phyloP scores from a whole-genome alignment of 1,140 invertebrate species.

The Ostrea denselamellosa region DNA sequence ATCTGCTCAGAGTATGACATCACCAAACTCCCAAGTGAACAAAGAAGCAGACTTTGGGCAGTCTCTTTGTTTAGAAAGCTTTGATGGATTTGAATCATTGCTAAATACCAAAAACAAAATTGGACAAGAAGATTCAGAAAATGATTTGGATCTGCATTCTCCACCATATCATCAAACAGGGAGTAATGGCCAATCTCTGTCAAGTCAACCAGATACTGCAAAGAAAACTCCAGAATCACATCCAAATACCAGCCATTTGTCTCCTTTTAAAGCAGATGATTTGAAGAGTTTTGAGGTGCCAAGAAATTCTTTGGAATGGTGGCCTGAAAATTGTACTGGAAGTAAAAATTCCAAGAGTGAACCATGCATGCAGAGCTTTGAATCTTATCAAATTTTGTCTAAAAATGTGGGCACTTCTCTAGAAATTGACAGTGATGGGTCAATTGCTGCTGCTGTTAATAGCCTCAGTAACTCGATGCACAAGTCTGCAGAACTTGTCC shows the following conservation, averaged over 20 bases:
- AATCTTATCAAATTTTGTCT: conserved; percentile 1
- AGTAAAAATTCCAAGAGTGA: not conserved
- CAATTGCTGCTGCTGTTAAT: not conserved
- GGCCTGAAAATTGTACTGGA: not conserved
- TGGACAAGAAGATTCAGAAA: not conserved
- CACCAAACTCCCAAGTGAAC: not conserved
- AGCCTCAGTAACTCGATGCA: not conserved
- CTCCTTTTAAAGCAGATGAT: not conserved
- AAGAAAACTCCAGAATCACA: not conserved
- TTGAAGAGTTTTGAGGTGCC: conserved; percentile 30
- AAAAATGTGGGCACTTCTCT: not conserved
- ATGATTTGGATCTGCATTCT: not conserved
- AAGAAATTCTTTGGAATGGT: conserved; percentile 18
- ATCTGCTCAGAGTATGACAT: not conserved
- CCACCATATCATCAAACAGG: not conserved
- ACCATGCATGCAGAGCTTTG: not conserved
- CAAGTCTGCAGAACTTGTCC: no score
- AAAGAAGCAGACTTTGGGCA: not conserved
- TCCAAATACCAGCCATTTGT: not conserved
- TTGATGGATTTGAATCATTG: conserved; percentile 22
- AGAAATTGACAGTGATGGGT: not conserved
- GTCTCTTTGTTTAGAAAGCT: not conserved
- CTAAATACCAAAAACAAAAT: not conserved
- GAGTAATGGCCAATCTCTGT: not conserved
- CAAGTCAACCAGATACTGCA: not conserved